Conservation (phyloP, 2,888 invertebrate species). For the Acleris holmiana region DNA sequence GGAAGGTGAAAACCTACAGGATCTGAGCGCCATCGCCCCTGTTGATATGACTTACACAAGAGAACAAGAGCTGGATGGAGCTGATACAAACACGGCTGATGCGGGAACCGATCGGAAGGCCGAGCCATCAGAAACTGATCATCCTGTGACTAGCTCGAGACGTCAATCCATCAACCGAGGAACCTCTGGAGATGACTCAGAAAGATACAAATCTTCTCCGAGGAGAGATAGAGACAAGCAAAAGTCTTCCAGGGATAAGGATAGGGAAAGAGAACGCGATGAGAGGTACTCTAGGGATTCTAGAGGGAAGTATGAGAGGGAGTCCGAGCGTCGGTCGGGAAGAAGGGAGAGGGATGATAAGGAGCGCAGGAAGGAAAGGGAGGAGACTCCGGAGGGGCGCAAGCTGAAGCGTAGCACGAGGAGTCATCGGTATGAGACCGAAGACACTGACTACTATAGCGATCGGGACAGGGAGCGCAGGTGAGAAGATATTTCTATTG, state of each 20-base stretch:
- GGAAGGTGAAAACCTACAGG: slow-evolving; percentile 85
- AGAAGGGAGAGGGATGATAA: slow-evolving; percentile 62
- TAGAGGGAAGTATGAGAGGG: slow-evolving; percentile 57
- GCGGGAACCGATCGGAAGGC: slow-evolving; percentile 54
- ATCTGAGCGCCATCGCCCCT: slow-evolving; percentile 67
- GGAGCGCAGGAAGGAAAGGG: slow-evolving; percentile 51
- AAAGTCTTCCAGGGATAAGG: slow-evolving; percentile 58
- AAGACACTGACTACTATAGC: slow-evolving; percentile 88
- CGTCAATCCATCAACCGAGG: slow-evolving; percentile 64
- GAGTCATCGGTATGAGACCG: slow-evolving; percentile 85
- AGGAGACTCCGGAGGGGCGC: slow-evolving; percentile 56
- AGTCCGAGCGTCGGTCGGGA: slow-evolving; percentile 59
- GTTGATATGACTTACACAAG: slow-evolving; percentile 68
- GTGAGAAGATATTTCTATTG: slow-evolving; percentile 44
- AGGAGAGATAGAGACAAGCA: slow-evolving; percentile 67
- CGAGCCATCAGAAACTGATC: slow-evolving; percentile 64
- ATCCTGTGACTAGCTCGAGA: slow-evolving; percentile 57
- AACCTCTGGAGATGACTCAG: slow-evolving; percentile 76
- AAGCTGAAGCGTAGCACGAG: slow-evolving; percentile 71
- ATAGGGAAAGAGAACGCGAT: slow-evolving; percentile 60
- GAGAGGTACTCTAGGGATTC: slow-evolving; percentile 64
- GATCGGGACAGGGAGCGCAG: slow-evolving; percentile 85
- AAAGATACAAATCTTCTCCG: slow-evolving; percentile 68
- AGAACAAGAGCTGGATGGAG: slow-evolving; percentile 81
- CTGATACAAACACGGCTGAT: slow-evolving; percentile 63